These are phyloP conservation scores for Philypnodon macrostomus DNA, from an alignment of 2,797 vertebrate species.

Conservation along the genomic window DNA sequence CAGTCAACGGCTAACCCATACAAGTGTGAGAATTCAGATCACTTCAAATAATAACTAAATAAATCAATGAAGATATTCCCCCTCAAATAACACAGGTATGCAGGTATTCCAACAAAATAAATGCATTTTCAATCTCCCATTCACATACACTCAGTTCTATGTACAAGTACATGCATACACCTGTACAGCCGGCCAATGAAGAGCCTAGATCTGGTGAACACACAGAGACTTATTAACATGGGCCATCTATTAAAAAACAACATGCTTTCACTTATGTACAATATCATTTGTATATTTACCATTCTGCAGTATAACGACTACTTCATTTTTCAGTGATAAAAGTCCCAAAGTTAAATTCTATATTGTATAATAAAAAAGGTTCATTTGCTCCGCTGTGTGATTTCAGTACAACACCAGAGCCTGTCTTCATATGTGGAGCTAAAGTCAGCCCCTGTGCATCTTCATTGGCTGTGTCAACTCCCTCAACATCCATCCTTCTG, in stretches of 20 bases:
- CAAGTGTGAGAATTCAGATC: not conserved
- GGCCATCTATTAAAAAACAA: slow-evolving; percentile 42
- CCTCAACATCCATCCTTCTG: slow-evolving; percentile 3
- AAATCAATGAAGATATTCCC: not conserved
- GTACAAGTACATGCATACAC: slow-evolving; percentile 47
- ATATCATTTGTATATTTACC: slow-evolving; percentile 56
- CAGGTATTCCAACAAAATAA: slow-evolving; percentile 34
- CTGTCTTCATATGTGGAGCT: slow-evolving; percentile 43
- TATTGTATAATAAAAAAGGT: slow-evolving; percentile 59
- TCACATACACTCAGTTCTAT: slow-evolving; percentile 26
- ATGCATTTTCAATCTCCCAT: slow-evolving; percentile 24
- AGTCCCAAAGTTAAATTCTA: slow-evolving; percentile 60
- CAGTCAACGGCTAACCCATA: slow-evolving; percentile 36
- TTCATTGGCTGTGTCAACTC: slow-evolving; percentile 43
- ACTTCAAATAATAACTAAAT: slow-evolving; percentile 10
- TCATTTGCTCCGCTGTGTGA: slow-evolving; percentile 52
- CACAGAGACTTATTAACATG: slow-evolving; percentile 42
- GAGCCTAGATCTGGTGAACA: slow-evolving; percentile 35
- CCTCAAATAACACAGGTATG: slow-evolving; percentile 9
- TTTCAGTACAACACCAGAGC: slow-evolving; percentile 46
- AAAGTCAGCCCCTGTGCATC: slow-evolving; percentile 32
- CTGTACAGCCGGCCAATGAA: slow-evolving; percentile 40
- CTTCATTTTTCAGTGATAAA: slow-evolving; percentile 41
- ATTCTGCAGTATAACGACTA: slow-evolving; percentile 35
- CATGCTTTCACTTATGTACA: slow-evolving; percentile 74